phyloP scores from a whole-genome alignment of 1,140 invertebrate genomes.

The Aphis craccivora region DNA sequence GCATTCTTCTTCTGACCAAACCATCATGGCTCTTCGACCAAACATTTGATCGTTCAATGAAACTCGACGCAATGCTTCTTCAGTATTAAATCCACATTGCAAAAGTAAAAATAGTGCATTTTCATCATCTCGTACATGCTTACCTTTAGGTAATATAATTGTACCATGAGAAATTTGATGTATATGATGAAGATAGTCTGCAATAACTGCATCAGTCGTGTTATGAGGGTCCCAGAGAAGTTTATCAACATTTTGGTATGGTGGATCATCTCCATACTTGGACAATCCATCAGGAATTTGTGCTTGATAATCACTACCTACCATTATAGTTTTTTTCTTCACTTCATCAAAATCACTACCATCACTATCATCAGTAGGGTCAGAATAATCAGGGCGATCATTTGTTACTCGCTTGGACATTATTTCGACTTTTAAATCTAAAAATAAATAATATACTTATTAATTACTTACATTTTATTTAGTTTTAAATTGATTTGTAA shows the following conservation, averaged over 20 bases:
- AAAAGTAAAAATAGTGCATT: slow-evolving; percentile 89
- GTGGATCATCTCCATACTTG: slow-evolving; percentile 85
- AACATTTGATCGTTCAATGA: slow-evolving; percentile 79
- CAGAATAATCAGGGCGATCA: slow-evolving; percentile 51
- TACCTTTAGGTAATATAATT: slow-evolving; percentile 74
- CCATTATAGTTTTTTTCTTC: slow-evolving; percentile 84
- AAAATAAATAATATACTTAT: neutral
- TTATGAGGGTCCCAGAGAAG: slow-evolving; percentile 89
- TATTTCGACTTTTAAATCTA: neutral
- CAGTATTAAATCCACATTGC: slow-evolving; percentile 93
- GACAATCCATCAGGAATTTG: slow-evolving; percentile 89
- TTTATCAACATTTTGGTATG: slow-evolving; percentile 97
- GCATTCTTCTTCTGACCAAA: slow-evolving; percentile 98
- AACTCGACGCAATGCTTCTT: slow-evolving; percentile 87
- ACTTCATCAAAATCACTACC: slow-evolving; percentile 52
- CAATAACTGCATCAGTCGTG: slow-evolving; percentile 77
- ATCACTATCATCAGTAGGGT: slow-evolving; percentile 51
- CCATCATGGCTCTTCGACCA: slow-evolving; percentile 75
- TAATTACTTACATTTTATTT: neutral
- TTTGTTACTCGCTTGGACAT: slow-evolving; percentile 40
- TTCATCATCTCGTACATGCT: slow-evolving; percentile 91
- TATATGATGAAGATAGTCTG: slow-evolving; percentile 81
- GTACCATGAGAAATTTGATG: slow-evolving; percentile 70
- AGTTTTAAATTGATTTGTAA: neutral
- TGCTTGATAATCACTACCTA: slow-evolving; percentile 93